These are phyloP conservation scores for Syncerus caffer DNA, from an alignment of 2,797 vertebrate species.

Conservation along the genomic window DNA sequence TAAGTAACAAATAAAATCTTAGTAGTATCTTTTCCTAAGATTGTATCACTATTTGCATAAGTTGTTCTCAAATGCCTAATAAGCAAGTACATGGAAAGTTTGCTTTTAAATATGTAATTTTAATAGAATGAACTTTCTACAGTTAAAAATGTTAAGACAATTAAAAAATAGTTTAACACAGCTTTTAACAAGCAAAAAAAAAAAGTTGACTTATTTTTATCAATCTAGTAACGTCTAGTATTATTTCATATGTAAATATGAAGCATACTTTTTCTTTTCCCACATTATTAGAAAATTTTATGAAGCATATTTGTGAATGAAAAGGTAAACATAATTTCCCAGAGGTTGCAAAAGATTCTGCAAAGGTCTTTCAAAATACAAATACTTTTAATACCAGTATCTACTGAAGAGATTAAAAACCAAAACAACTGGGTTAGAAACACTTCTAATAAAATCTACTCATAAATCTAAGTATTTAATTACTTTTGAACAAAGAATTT, in stretches of 20 bases:
- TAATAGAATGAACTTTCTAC: neutral
- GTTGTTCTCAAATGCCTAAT: neutral
- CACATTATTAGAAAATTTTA: conserved; percentile 34
- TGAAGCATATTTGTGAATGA: conserved; percentile 10
- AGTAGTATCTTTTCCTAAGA: conserved; percentile 26
- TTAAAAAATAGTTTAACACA: neutral
- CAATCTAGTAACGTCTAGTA: neutral
- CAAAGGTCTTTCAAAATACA: conserved; percentile 23
- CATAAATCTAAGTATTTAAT: conserved; percentile 25
- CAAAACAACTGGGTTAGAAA: neutral
- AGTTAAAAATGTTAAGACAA: conserved; percentile 21
- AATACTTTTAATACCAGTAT: conserved; percentile 27
- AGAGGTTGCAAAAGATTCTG: conserved; percentile 10
- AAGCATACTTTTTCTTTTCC: neutral
- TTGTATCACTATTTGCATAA: conserved; percentile 27
- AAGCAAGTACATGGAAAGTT: neutral
- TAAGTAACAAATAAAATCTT: conserved; percentile 48
- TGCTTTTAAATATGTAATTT: conserved; percentile 33
- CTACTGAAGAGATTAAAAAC: conserved; percentile 37
- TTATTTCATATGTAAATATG: neutral
- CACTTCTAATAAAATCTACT: conserved; percentile 29
- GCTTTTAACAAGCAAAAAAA: neutral
- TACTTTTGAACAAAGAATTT: conserved; percentile 47
- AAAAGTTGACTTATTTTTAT: neutral
- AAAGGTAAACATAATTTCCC: conserved; percentile 16